Percentiles rank a stretch among this genome's conserved stretches.
These are phyloP conservation scores for Lepidocolaptes lacrymiger DNA, from an alignment of 2,797 vertebrate species.

Conservation along the genomic window DNA sequence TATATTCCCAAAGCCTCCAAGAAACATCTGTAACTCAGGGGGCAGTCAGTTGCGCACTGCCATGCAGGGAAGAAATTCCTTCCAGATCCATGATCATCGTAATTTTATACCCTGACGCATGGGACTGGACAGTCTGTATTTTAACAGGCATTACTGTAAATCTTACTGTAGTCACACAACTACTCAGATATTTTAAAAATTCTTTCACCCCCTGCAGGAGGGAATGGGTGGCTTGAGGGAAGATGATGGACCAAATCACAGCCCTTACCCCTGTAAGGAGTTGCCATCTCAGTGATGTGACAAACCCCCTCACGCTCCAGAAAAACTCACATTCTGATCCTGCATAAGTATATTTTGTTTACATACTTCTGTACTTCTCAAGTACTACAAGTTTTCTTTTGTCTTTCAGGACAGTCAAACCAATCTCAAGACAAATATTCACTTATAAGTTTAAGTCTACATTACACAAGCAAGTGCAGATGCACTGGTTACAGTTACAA, in stretches of 20 bases:
- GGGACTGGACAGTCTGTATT: not conserved
- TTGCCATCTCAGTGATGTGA: not conserved
- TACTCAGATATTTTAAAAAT: not conserved
- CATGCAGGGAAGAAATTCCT: not conserved
- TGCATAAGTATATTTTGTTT: not conserved
- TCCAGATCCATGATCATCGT: not conserved
- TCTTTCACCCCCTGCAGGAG: not conserved
- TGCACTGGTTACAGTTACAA: not conserved
- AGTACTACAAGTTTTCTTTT: not conserved
- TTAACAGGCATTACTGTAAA: not conserved
- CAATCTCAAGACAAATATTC: not conserved
- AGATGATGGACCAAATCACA: not conserved
- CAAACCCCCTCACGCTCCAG: rapidly evolving
- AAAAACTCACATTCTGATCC: not conserved
- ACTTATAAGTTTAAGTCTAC: not conserved
- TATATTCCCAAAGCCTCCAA: not conserved
- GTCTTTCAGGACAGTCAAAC: not conserved
- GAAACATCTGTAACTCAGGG: not conserved
- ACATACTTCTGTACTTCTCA: not conserved
- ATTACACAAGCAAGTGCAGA: not conserved
- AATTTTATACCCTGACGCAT: not conserved
- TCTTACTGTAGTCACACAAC: not conserved
- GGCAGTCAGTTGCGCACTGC: not conserved
- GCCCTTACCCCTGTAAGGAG: not conserved
- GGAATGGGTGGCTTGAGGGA: not conserved